Conservation (phyloP, 2,113 vertebrate genomes). For the Murina feae region DNA sequence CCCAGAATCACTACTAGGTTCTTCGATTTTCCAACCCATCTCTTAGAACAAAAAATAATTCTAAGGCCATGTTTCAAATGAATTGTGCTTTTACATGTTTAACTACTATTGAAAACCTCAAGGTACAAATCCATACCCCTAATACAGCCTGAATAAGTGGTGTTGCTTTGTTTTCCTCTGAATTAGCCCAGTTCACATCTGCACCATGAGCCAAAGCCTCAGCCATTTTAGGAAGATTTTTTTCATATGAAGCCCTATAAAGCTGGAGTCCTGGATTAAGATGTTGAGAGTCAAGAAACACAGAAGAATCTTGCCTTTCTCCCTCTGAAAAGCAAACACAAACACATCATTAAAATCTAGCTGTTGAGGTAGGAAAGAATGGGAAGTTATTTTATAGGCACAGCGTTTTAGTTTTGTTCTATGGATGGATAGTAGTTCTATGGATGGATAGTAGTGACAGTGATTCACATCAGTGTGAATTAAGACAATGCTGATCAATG, state of each 20-base stretch:
- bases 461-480: neutral
- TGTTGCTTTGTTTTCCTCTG: constrained; percentile 89
- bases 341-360: constrained; percentile 28
- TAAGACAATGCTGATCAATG: neutral
- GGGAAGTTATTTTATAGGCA: neutral
- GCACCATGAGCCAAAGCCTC: constrained; percentile 95
- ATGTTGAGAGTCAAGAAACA: constrained; percentile 85
- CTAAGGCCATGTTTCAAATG: neutral
- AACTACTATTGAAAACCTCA: neutral
- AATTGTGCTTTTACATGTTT: neutral
- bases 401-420: neutral
- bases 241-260: constrained; percentile 90
- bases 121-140: constrained; percentile 84
- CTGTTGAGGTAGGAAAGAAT: neutral
- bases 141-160: constrained; percentile 96
- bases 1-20: neutral
- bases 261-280: constrained; percentile 89
- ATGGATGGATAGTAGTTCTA: neutral
- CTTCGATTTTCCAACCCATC: neutral
- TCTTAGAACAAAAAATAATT: constrained; percentile 16
- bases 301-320: constrained; percentile 82
- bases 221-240: constrained; percentile 94
- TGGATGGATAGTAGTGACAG: neutral
- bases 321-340: constrained; percentile 78
- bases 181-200: constrained; percentile 95